Base-by-base conservation (phyloP, 2,888 invertebrate genomes). In the Cheilosia scutellata region DNA sequence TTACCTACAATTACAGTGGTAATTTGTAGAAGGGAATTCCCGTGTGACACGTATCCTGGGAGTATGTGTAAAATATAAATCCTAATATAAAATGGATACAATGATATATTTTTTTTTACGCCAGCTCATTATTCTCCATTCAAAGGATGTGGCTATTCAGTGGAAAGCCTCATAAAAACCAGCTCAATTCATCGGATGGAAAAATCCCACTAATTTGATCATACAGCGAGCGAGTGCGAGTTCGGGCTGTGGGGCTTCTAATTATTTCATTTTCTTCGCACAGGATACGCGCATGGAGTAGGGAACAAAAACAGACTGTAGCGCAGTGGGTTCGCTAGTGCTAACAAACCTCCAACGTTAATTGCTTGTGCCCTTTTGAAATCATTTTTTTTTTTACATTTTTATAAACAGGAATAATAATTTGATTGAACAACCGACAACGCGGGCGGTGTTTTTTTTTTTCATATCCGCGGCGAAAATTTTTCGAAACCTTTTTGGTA, bases 351-450 rank as follows among this genome's bases (percentile, higher is more conserved):
- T 60, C 70, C 63, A 55, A 27, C 51, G 79, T 65, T 79, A 79
- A 79, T 79, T 79, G 79, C 65, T 72, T 65, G 72, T 72, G 65
- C 71, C 79, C 63, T 66, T 79, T 72, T 58, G 51, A 72, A 71
- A 51, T 37, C 9, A 37, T 37, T 37, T 37, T 55, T 44, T 37
- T 55, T 31, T 7, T 72, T 72, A 5, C 79, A 51, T 72, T 66
- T 13, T 33, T 27, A 42, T 66, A 72, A 58, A 66, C 71, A 72
- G 72, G 57, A 72, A 79, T 66, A 72, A 72, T 65, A 79, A 72
- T 79, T 72, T 79, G 72, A 79, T 79, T 79, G 79, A 79, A 72
- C 58, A 49, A 58, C 44, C 58, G 58, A 58, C 44, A 42, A 25
- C 13, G 31, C 2, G 42, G 16, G 11, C 6, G 16, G 27, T 7